phyloP scores from a whole-genome alignment of 2,888 invertebrate species.

The Euzetes globulus region DNA sequence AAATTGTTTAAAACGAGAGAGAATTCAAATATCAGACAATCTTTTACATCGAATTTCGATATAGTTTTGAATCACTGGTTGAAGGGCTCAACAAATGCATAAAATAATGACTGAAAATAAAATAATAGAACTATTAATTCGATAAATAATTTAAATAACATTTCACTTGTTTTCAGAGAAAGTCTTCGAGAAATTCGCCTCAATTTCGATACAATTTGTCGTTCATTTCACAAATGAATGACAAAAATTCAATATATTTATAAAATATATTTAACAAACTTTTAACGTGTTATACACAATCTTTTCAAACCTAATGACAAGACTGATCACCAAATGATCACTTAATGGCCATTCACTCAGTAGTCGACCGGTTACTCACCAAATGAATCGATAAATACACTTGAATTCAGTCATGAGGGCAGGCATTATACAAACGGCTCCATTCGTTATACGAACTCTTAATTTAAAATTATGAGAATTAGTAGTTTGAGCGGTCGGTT shows the following conservation, averaged over 20 bases:
- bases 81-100: background rate
- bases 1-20: too few species aligned
- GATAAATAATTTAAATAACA: background rate
- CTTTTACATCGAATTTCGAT: background rate
- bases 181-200: background rate
- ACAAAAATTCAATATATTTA: background rate
- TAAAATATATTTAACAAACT: background rate
- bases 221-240: background rate
- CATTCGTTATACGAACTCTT: slow-evolving; percentile 31
- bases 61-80: background rate
- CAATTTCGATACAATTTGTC: background rate
- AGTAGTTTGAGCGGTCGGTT: background rate
- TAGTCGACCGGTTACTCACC: slow-evolving; percentile 21
- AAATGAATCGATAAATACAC: slow-evolving; percentile 33
- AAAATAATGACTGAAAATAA: background rate
- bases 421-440: slow-evolving; percentile 36
- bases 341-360: background rate
- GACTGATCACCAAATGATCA: background rate
- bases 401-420: slow-evolving; percentile 35
- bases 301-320: background rate
- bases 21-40: too few species aligned
- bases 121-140: background rate
- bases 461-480: slow-evolving; percentile 12
- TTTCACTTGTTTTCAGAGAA: background rate
- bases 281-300: background rate